phyloP scores from a whole-genome alignment of 1,140 invertebrate genomes.

The Solenopsis invicta region DNA sequence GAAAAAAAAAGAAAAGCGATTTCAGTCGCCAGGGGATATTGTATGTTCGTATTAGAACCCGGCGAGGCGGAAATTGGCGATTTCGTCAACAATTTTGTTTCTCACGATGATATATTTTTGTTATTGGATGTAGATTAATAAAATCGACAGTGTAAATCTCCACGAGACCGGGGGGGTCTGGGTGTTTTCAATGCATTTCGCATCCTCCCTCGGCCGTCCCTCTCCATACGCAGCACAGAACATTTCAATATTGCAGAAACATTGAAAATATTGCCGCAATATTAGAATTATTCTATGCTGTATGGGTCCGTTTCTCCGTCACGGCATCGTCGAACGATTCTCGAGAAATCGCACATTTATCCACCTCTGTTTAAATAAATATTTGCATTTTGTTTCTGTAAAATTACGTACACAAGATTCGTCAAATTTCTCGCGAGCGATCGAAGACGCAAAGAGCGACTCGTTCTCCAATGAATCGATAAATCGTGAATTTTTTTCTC shows the following conservation, averaged over 20 bases:
- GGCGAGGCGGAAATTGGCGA: conserved; percentile 66
- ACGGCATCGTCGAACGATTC: neutral
- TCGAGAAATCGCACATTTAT: conserved; percentile 1
- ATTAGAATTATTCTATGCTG: no score
- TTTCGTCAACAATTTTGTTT: conserved; percentile 76
- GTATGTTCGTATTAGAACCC: conserved; percentile 63
- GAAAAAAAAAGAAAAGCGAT: conserved; percentile 17
- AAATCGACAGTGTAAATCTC: conserved; percentile 47
- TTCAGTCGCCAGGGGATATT: conserved; percentile 64
- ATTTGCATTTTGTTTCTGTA: neutral
- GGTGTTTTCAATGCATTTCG: conserved; percentile 22
- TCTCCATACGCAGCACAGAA: neutral
- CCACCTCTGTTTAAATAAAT: neutral
- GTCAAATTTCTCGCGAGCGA: neutral
- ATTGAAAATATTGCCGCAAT: no score
- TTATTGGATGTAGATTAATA: conserved; percentile 78
- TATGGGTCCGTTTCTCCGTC: neutral
- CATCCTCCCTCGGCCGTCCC: neutral
- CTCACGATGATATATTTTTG: conserved; percentile 80
- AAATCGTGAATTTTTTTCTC: neutral
- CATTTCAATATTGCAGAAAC: no score
- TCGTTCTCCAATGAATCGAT: neutral
- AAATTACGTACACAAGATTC: neutral
- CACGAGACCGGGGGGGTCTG: neutral
- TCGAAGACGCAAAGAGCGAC: neutral